A percentile compares a stretch with the other conserved stretches of the same genome.
Evolutionary conservation across 2,113 vertebrate species (phyloP).

Genomic region (Chamaetylas fuelleborni): DNA sequence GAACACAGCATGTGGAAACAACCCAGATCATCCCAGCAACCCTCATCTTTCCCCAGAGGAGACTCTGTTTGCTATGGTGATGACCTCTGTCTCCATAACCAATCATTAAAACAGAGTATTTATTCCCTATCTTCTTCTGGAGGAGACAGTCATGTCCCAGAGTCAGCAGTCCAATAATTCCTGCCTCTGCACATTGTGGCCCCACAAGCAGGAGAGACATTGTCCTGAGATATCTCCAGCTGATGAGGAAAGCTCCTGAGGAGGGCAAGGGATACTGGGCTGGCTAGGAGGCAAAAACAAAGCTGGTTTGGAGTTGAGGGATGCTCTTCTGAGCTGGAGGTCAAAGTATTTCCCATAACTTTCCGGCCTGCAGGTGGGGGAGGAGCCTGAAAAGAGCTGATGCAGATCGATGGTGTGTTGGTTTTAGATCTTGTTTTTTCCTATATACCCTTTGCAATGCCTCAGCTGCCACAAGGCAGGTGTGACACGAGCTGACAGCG

Average conservation of each 20-base stretch:
- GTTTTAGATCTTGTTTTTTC: not conserved
- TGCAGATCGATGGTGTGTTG: rapidly evolving
- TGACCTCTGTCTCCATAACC: not conserved
- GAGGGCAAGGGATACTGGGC: not conserved
- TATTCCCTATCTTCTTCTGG: not conserved
- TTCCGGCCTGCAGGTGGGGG: not conserved
- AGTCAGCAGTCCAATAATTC: not conserved
- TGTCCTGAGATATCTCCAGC: not conserved
- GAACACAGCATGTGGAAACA: not conserved
- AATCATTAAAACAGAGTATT: not conserved
- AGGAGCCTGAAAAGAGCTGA: not conserved
- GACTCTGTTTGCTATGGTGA: not conserved
- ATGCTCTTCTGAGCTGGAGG: not conserved
- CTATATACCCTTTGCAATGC: not conserved
- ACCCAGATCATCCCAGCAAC: not conserved
- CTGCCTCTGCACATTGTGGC: not conserved
- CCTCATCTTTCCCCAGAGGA: not conserved
- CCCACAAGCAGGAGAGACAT: rapidly evolving
- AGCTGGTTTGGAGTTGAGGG: not conserved
- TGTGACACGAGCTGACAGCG: not conserved
- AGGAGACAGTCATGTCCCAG: not conserved
- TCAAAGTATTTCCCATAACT: not conserved
- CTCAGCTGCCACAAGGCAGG: not conserved
- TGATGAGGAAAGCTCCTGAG: rapidly evolving
- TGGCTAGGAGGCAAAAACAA: not conserved